phyloP scores from a whole-genome alignment of 2,888 invertebrate species.

The Yponomeuta cagnagella region DNA sequence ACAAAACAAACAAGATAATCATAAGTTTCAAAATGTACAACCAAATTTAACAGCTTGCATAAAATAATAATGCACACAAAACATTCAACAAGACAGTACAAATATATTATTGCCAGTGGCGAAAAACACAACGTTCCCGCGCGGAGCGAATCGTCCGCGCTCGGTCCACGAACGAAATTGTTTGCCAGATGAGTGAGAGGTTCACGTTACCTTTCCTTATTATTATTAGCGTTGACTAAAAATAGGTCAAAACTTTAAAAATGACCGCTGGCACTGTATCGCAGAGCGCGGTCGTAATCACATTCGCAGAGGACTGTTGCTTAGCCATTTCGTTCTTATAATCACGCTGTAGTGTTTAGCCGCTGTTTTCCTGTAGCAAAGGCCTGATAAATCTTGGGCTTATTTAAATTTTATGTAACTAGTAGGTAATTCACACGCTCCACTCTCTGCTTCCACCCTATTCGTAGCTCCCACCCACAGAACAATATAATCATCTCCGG shows the following conservation, averaged over 20 bases:
- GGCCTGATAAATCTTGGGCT: neutral
- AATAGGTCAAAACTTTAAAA: constrained; percentile 73
- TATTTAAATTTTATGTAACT: no score
- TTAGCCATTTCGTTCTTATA: constrained; percentile 20
- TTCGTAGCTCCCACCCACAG: no score
- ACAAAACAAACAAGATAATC: no score
- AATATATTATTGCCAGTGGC: neutral
- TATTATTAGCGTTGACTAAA: constrained; percentile 71
- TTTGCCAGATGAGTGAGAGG: constrained; percentile 58
- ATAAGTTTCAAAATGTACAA: no score
- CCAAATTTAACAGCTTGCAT: no score
- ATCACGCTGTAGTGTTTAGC: neutral
- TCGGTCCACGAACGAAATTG: constrained; percentile 34
- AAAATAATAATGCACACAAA: no score
- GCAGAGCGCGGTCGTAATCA: constrained; percentile 51
- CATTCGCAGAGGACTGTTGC: constrained; percentile 33
- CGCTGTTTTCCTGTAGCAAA: neutral
- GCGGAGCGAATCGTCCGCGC: neutral
- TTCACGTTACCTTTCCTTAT: constrained; percentile 72
- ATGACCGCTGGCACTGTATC: constrained; percentile 59
- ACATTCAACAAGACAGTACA: neutral
- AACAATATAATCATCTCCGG: no score
- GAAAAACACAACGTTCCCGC: neutral
- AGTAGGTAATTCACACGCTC: no score
- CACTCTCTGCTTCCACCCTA: no score